Percentiles rank a stretch among this genome's conserved stretches.
Evolutionary conservation across 2,797 vertebrate genomes (phyloP).

Genomic region (Anniella stebbinsi): DNA sequence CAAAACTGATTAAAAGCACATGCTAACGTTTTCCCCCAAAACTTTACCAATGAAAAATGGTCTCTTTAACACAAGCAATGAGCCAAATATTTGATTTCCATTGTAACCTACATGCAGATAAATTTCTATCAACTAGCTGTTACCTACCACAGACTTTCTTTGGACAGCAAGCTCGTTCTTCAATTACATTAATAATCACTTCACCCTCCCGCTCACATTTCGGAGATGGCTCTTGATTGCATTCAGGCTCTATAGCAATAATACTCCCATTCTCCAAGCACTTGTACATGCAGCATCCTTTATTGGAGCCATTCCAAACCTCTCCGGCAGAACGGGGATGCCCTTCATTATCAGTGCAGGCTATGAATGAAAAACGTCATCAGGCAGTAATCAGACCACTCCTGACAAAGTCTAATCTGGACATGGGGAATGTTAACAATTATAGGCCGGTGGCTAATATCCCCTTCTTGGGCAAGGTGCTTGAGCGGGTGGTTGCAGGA

Average conservation of each 20-base stretch:
- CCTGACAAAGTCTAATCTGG: too few species aligned
- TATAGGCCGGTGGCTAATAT: too few species aligned
- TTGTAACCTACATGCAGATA: not conserved
- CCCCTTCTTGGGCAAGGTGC: too few species aligned
- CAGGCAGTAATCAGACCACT: too few species aligned
- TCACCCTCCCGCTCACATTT: slow-evolving; percentile 93
- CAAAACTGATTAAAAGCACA: too few species aligned
- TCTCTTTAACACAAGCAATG: not conserved
- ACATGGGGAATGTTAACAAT: too few species aligned
- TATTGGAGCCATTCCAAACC: slow-evolving; percentile 90
- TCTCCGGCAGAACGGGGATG: slow-evolving; percentile 88
- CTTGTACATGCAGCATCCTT: slow-evolving; percentile 90
- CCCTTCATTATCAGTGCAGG: slow-evolving; percentile 92
- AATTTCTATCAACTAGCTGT: not conserved
- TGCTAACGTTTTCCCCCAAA: not conserved
- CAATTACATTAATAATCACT: slow-evolving; percentile 85
- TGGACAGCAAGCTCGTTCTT: slow-evolving; percentile 91
- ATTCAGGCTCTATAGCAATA: slow-evolving; percentile 89
- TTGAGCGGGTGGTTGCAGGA: too few species aligned
- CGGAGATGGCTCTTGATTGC: slow-evolving; percentile 80
- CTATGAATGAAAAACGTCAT: slow-evolving; percentile 75
- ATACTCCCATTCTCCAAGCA: slow-evolving; percentile 94
- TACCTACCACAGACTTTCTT: slow-evolving; percentile 92
- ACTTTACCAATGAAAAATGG: not conserved
- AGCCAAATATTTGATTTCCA: not conserved